These are phyloP conservation scores for Melieria omissa DNA, from an alignment of 2,888 invertebrate species.

Conservation along the genomic window DNA sequence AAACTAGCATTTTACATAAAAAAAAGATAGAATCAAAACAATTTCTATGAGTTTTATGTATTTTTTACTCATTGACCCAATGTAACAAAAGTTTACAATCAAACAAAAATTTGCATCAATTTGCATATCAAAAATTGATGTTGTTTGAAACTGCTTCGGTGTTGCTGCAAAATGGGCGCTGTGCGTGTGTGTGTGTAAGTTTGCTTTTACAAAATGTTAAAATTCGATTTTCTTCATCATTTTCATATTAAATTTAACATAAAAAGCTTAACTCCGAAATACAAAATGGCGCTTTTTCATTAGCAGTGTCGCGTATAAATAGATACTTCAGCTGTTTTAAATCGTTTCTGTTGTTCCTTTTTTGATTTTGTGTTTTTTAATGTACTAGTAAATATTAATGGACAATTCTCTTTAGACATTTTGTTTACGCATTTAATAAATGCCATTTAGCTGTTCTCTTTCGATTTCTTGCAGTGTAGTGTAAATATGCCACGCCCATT, in stretches of 20 bases:
- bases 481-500: constrained; percentile 28
- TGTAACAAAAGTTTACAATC: constrained; percentile 18
- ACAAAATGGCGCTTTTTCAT: background rate
- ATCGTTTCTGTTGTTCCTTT: constrained; percentile 1
- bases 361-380: background rate
- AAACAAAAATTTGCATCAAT: constrained; percentile 1
- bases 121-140: background rate
- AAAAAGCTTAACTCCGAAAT: no score
- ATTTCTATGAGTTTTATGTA: background rate
- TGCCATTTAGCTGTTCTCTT: background rate
- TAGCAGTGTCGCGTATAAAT: background rate
- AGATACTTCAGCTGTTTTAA: constrained; percentile 3
- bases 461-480: background rate
- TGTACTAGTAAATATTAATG: constrained; percentile 9
- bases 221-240: background rate
- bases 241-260: background rate
- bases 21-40: constrained; percentile 21
- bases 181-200: background rate
- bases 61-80: constrained; percentile 22
- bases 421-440: background rate
- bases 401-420: background rate
- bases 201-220: background rate
- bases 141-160: background rate
- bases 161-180: no score
- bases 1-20: constrained; percentile 43